Evolutionary conservation across 2,113 vertebrate species (phyloP).

Genomic region (Gymnogyps californianus): DNA sequence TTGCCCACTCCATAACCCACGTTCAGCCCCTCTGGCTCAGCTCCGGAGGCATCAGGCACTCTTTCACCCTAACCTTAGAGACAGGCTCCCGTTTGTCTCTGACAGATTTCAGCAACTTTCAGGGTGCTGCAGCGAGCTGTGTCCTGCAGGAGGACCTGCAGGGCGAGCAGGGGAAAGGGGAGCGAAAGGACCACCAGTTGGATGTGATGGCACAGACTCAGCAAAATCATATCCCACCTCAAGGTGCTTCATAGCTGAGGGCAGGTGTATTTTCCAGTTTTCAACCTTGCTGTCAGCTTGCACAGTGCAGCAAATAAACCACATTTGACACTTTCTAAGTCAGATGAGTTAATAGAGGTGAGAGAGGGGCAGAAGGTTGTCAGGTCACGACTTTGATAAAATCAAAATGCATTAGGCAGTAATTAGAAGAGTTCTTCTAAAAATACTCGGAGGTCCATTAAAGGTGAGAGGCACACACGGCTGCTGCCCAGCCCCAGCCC

Average conservation of each 20-base stretch:
- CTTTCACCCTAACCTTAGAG: too few species aligned
- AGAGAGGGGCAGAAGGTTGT: not conserved
- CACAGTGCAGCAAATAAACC: not conserved
- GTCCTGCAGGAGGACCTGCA: not conserved
- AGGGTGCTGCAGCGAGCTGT: not conserved
- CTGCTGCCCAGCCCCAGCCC: not conserved
- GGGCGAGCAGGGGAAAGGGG: not conserved
- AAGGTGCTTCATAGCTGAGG: not conserved
- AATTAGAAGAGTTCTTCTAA: not conserved
- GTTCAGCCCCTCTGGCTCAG: not conserved
- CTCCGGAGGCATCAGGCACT: not conserved
- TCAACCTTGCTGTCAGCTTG: not conserved
- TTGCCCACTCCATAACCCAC: accelerated
- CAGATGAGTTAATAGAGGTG: not conserved
- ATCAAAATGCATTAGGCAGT: not conserved
- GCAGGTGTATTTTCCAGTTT: not conserved
- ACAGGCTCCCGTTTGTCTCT: accelerated
- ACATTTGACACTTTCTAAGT: not conserved
- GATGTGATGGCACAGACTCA: not conserved
- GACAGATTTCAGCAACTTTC: not conserved
- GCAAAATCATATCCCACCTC: not conserved
- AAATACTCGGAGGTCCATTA: not conserved
- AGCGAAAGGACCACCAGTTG: not conserved
- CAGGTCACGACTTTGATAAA: not conserved
- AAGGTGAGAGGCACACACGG: accelerated